Conservation (phyloP, 1,140 invertebrate genomes). For the Triops longicaudatus region DNA sequence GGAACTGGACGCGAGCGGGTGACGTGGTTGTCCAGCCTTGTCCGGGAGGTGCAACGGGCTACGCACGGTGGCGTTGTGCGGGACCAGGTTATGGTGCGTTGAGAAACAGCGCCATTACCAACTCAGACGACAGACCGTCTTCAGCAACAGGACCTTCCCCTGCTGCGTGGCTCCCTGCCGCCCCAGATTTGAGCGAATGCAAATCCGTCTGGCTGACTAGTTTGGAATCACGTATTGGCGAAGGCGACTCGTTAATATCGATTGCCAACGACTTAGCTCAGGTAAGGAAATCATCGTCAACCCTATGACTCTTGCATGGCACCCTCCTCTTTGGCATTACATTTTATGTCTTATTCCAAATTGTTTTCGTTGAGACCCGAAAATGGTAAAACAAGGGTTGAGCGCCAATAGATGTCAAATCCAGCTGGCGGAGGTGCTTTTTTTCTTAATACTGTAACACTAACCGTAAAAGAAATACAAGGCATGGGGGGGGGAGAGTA, state of each 20-base stretch:
- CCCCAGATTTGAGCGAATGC: slow-evolving; percentile 82
- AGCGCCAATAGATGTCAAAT: neutral
- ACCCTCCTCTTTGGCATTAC: neutral
- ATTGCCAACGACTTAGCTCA: slow-evolving; percentile 72
- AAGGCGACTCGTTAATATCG: slow-evolving; percentile 64
- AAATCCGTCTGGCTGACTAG: slow-evolving; percentile 80
- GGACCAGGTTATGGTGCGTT: neutral
- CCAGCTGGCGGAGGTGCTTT: neutral
- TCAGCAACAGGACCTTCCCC: slow-evolving; percentile 36
- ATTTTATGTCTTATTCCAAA: too few relatives aligned
- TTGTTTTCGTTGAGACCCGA: too few relatives aligned
- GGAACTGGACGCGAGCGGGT: slow-evolving; percentile 76
- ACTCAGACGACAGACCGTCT: slow-evolving; percentile 31
- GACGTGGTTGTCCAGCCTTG: slow-evolving; percentile 71
- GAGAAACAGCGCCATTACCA: neutral
- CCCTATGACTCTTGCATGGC: neutral
- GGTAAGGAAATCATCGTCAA: slow-evolving; percentile 36
- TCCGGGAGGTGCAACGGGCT: slow-evolving; percentile 75
- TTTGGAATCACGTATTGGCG: slow-evolving; percentile 63
- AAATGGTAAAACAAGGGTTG: too few relatives aligned
- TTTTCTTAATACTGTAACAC: neutral
- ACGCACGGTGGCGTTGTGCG: slow-evolving; percentile 67
- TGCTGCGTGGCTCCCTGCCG: slow-evolving; percentile 60
- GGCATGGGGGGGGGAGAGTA: neutral
- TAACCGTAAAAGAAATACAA: neutral